phyloP scores from a whole-genome alignment of 1,140 invertebrate genomes.

The Drosophila carrolli region DNA sequence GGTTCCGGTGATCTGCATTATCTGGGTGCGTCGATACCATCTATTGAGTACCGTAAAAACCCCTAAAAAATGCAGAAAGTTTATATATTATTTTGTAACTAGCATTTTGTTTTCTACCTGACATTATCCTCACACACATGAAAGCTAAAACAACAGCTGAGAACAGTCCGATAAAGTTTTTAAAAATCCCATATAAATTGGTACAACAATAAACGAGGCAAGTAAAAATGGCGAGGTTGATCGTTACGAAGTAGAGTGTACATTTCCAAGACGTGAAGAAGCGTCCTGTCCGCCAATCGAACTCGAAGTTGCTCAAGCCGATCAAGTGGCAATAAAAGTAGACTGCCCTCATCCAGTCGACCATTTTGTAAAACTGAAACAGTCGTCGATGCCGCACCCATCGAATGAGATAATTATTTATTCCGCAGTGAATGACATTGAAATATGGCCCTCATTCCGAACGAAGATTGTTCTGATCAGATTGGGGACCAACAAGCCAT shows the following conservation, averaged over 20 bases:
- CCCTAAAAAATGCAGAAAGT: neutral
- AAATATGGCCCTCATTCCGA: too few species aligned
- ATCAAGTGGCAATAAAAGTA: constrained; percentile 3
- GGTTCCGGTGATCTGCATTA: constrained; percentile 1
- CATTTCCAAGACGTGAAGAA: neutral
- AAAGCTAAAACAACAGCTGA: neutral
- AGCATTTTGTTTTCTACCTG: too few species aligned
- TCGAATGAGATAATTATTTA: too few species aligned
- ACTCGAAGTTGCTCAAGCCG: constrained; percentile 32
- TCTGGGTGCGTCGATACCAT: neutral
- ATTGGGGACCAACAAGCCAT: too few species aligned
- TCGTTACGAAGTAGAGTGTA: constrained; percentile 7
- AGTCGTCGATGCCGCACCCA: too few species aligned
- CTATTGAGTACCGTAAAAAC: neutral
- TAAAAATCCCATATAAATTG: neutral
- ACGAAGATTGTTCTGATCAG: too few species aligned
- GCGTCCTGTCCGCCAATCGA: constrained; percentile 13
- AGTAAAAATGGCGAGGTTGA: neutral
- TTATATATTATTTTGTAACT: too few species aligned
- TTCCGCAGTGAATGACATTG: too few species aligned
- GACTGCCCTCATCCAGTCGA: constrained; percentile 12
- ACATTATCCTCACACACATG: neutral
- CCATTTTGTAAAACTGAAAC: constrained; percentile 14
- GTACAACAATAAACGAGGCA: too few species aligned
- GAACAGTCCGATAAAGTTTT: neutral